phyloP scores from a whole-genome alignment of 2,888 invertebrate genomes.

The Drosophila neotestacea region DNA sequence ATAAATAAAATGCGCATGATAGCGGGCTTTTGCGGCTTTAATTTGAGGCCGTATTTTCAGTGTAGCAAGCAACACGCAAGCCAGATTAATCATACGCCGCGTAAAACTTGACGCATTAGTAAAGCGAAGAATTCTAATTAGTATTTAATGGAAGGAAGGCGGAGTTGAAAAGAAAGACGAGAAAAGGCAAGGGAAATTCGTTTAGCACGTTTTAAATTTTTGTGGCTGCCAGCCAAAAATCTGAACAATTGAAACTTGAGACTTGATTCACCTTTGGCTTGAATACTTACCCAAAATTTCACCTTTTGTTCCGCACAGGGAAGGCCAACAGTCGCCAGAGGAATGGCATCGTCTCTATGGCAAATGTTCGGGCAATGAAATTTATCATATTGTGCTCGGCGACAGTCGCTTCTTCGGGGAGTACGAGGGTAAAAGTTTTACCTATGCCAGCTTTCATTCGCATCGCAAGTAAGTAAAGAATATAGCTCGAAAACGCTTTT shows the following conservation, averaged over 20 bases:
- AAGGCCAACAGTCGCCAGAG: conserved; percentile 89
- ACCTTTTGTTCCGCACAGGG: conserved; percentile 61
- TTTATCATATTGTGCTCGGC: conserved; percentile 97
- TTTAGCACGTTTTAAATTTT: not conserved
- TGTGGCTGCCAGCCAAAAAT: conserved; percentile 29
- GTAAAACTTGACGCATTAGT: conserved; percentile 58
- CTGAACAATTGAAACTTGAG: conserved; percentile 35
- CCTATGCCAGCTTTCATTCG: conserved; percentile 99
- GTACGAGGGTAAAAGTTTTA: conserved; percentile 99
- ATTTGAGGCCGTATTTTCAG: conserved; percentile 20
- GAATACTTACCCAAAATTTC: not conserved
- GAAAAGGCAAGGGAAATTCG: not conserved
- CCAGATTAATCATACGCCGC: conserved; percentile 62
- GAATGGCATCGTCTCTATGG: conserved; percentile 99
- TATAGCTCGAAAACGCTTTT: conserved; percentile 13
- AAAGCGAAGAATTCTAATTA: conserved; percentile 52
- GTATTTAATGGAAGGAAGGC: not conserved
- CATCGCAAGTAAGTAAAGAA: conserved; percentile 93
- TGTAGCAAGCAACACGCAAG: conserved; percentile 38
- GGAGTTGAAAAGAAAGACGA: not conserved
- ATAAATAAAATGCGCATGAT: conserved; percentile 25
- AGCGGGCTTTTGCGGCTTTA: conserved; percentile 27
- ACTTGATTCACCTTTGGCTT: conserved; percentile 25
- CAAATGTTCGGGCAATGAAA: conserved; percentile 99
- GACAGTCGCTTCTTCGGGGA: conserved; percentile 99